Base-by-base conservation (phyloP, 2,113 vertebrate species). In the Ia io region DNA sequence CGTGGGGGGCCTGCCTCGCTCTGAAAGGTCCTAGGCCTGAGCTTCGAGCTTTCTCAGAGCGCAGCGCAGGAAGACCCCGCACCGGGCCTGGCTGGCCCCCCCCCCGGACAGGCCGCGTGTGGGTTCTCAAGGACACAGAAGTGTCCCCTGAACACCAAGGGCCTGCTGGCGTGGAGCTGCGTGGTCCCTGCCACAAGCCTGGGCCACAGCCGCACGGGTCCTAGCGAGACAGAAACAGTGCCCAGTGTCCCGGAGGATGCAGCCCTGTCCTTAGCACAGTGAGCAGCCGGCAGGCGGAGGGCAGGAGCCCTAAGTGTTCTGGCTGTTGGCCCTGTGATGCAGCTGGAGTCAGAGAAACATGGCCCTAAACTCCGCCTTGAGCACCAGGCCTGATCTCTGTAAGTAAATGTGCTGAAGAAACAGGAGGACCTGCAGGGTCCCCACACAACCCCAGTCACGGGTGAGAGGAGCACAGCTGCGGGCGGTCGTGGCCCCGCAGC, bases 111-210 rank as follows among this genome's bases (percentile, higher is more conserved):
- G 7, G 9, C 22, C 22, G 12, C 30, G 8, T 0, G 23, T 20
- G 37, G 61, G 23, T 28, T 10, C 59, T 76, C 3, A 1, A 9
- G 49, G 10, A 6, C 6, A 6, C 37, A 7, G 44, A 4, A 23
- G 9, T 2, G 0, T 13, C 1, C 1, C 49, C 4, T 0, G 20
- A 2, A 1, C 53, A 6, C 16, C 23, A 56, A 3, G 73, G 20
- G 11, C 13, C 69, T 20, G 3, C 35, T 11, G 25, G 25, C 1
- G 1, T 0, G 63, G 2, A 5, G 37, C 30, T 2, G 1, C 0
- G 8, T 35, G 23, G 37, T 2, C 12, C 37, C 73, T 32, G 69
- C 76, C 13, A 0, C 0, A 2, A 3, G 44, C 53, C 67, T 6
- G 5, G n/a, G 30, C 42, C 23, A 8, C 35, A 22, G 25, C 11